These are phyloP conservation scores for Musca vetustissima DNA, from an alignment of 1,140 invertebrate species.

Conservation along the genomic window DNA sequence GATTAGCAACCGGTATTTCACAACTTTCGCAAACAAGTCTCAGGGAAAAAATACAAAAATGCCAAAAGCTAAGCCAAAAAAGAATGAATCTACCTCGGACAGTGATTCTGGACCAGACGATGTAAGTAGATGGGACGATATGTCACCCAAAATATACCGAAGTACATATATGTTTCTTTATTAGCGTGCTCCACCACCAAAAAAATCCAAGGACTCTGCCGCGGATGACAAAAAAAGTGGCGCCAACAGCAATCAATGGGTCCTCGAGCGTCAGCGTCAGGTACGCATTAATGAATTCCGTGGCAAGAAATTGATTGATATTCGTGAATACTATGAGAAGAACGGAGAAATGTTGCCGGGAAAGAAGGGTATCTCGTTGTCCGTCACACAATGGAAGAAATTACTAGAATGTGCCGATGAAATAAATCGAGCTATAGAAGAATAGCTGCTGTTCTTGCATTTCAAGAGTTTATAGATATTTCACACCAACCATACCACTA, in stretches of 20 bases:
- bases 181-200: slow-evolving; percentile 40
- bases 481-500: no score
- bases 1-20: no score
- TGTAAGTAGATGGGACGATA: slow-evolving; percentile 13
- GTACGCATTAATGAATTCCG: slow-evolving; percentile 80
- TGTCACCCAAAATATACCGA: not conserved
- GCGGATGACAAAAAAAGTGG: slow-evolving; percentile 22
- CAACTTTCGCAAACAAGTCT: no score
- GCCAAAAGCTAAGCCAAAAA: not conserved
- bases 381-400: slow-evolving; percentile 71
- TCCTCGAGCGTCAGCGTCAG: slow-evolving; percentile 63
- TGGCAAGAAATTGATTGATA: slow-evolving; percentile 79
- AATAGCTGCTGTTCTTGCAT: no score
- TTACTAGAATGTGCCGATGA: slow-evolving; percentile 69
- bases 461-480: no score
- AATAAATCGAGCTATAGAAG: slow-evolving; percentile 68
- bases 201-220: slow-evolving; percentile 42
- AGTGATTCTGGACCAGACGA: slow-evolving; percentile 26
- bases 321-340: slow-evolving; percentile 82
- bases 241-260: slow-evolving; percentile 57
- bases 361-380: slow-evolving; percentile 81
- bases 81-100: not conserved
- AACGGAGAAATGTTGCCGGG: slow-evolving; percentile 77
- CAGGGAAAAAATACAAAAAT: no score
- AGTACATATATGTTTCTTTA: slow-evolving; percentile 18